Evolutionary conservation across 2,888 invertebrate genomes (phyloP).

Genomic region (Torymus tubicola): DNA sequence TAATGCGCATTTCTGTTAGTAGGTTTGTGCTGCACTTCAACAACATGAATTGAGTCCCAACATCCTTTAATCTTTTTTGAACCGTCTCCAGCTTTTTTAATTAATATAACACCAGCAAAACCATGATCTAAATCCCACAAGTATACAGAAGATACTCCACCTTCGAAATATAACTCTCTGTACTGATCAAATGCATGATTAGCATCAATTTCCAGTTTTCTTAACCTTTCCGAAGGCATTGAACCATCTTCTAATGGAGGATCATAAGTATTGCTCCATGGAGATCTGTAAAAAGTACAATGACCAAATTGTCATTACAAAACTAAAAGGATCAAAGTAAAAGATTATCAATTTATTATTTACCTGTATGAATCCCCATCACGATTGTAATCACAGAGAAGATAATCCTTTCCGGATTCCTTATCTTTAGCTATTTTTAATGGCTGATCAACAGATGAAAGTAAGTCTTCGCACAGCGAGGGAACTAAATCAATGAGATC

Average conservation of each 20-base stretch:
- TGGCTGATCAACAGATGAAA: slow-evolving; percentile 98
- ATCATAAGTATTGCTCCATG: slow-evolving; percentile 99
- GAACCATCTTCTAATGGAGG: slow-evolving; percentile 99
- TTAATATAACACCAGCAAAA: slow-evolving; percentile 97
- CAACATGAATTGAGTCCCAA: slow-evolving; percentile 99
- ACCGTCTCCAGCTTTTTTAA: slow-evolving; percentile 99
- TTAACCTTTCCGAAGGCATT: slow-evolving; percentile 96
- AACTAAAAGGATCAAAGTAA: background rate
- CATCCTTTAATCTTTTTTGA: slow-evolving; percentile 99
- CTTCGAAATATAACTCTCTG: slow-evolving; percentile 99
- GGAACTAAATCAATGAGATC: slow-evolving; percentile 98
- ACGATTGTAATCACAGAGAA: slow-evolving; percentile 98
- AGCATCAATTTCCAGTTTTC: slow-evolving; percentile 97
- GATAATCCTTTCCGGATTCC: slow-evolving; percentile 96
- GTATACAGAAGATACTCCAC: slow-evolving; percentile 99
- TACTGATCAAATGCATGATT: slow-evolving; percentile 99
- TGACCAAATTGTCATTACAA: slow-evolving; percentile 1
- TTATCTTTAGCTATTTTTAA: slow-evolving; percentile 97
- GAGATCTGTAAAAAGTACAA: slow-evolving; percentile 82
- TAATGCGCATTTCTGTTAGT: slow-evolving; percentile 96
- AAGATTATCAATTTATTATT: slow-evolving; percentile 7
- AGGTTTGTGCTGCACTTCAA: slow-evolving; percentile 98
- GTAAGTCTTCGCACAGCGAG: slow-evolving; percentile 95
- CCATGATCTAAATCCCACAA: slow-evolving; percentile 99
- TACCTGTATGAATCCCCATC: slow-evolving; percentile 91